Conservation (phyloP, 2,113 vertebrate genomes). For the Montifringilla adamsi region DNA sequence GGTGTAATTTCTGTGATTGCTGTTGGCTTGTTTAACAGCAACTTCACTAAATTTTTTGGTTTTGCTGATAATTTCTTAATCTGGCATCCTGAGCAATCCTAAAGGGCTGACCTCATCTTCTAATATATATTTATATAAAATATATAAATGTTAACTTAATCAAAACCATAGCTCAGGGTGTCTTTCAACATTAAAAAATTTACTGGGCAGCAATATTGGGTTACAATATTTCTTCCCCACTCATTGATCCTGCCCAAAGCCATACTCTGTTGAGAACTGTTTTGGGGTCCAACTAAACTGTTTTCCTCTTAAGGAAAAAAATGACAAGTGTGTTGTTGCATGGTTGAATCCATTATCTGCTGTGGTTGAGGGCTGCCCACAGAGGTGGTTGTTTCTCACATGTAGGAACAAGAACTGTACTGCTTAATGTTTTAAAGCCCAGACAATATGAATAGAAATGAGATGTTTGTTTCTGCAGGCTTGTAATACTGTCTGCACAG, state of each 20-base stretch:
- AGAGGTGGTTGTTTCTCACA: neutral
- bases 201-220: neutral
- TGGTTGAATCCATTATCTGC: neutral
- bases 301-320: neutral
- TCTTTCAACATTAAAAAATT: neutral
- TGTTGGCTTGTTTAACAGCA: neutral
- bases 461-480: neutral
- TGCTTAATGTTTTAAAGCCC: neutral
- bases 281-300: neutral
- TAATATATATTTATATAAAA: neutral
- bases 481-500: fast-evolving
- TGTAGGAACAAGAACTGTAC: neutral
- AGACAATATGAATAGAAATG: neutral
- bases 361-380: neutral
- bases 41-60: neutral
- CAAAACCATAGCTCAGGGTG: neutral
- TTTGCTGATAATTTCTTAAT: neutral
- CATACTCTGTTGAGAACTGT: neutral
- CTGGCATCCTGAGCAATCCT: neutral
- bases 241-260: neutral
- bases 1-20: neutral
- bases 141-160: neutral
- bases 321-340: fast-evolving
- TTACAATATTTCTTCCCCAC: neutral
- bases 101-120: neutral